These are phyloP conservation scores for Holothuria glaberrima DNA, from an alignment of 35 echinoderm and acorn worm genomes.

Conservation along the genomic window DNA sequence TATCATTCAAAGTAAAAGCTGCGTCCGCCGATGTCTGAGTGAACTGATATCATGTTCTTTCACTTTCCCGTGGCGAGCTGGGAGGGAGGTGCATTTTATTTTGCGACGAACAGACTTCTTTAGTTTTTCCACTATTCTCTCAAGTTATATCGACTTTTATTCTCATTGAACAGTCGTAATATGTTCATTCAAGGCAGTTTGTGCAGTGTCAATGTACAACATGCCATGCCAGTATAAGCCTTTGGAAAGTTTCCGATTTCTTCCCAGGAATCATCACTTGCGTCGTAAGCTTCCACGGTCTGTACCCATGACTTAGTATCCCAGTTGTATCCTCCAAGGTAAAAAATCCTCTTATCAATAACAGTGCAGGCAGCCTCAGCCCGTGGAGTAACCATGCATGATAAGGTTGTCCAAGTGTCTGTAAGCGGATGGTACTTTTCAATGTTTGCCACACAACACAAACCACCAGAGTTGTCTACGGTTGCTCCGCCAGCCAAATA, in stretches of 20 bases:
- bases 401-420: conserved; percentile 78
- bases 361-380: conserved; percentile 81
- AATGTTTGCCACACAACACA: conserved; percentile 75
- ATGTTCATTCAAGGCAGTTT: conserved; percentile 63
- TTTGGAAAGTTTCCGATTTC: conserved; percentile 64
- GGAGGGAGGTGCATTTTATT: too few relatives aligned
- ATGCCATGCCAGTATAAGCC: conserved; percentile 84
- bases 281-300: conserved; percentile 84
- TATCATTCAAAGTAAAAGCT: too few relatives aligned
- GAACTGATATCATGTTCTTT: too few relatives aligned
- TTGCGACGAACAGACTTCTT: too few relatives aligned
- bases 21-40: too few relatives aligned
- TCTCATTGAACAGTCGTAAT: too few relatives aligned
- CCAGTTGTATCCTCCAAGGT: conserved; percentile 95
- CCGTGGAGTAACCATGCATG: conserved; percentile 65
- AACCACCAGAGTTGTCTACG: conserved; percentile 50
- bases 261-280: conserved; percentile 68
- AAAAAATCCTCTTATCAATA: conserved; percentile 71
- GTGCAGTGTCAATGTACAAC: conserved; percentile 80
- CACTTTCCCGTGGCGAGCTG: too few relatives aligned
- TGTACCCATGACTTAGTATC: conserved; percentile 80
- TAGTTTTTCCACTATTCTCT: too few relatives aligned
- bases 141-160: too few relatives aligned
- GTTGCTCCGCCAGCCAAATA: conserved; percentile 90
- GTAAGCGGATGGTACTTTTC: conserved; percentile 73